These are phyloP conservation scores for Callopanchax toddi DNA, from an alignment of 2,113 vertebrate species.

Conservation along the genomic window DNA sequence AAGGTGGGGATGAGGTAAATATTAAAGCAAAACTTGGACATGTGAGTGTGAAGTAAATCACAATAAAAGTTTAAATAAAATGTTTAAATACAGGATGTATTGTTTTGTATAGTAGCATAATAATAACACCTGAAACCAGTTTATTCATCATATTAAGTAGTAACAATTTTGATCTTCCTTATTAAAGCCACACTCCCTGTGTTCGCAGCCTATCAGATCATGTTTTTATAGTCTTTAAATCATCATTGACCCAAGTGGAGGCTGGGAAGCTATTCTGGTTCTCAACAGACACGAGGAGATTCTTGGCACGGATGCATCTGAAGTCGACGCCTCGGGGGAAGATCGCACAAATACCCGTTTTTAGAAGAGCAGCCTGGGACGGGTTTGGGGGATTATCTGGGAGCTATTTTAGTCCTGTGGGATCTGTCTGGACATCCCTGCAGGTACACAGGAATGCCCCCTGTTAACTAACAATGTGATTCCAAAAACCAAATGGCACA, in stretches of 20 bases:
- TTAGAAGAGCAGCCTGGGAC: slow-evolving; percentile 33
- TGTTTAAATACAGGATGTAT: too few relatives aligned
- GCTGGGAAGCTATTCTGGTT: slow-evolving; percentile 53
- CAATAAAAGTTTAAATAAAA: too few relatives aligned
- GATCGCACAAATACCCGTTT: slow-evolving; percentile 61
- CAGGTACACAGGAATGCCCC: slow-evolving; percentile 72
- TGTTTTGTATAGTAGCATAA: too few relatives aligned
- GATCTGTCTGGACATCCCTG: slow-evolving; percentile 54
- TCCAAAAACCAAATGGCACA: slow-evolving; percentile 5
- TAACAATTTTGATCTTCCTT: neutral
- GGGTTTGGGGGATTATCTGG: slow-evolving; percentile 52
- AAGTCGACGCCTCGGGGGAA: slow-evolving; percentile 43
- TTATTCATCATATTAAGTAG: neutral
- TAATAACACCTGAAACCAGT: too few relatives aligned
- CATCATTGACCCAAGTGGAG: slow-evolving; percentile 47
- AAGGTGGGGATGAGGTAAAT: too few relatives aligned
- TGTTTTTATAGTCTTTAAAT: slow-evolving; percentile 68
- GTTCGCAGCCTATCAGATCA: slow-evolving; percentile 53
- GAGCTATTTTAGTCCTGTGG: slow-evolving; percentile 69
- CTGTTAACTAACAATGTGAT: slow-evolving; percentile 62
- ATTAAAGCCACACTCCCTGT: neutral
- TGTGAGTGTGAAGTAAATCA: too few relatives aligned
- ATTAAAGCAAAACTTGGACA: too few relatives aligned
- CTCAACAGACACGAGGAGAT: slow-evolving; percentile 58
- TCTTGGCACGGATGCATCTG: slow-evolving; percentile 54